Percentiles rank a stretch among this genome's conserved stretches.
Conservation (phyloP, 2,888 invertebrate genomes). For the Caenorhabditis panamensis region DNA sequence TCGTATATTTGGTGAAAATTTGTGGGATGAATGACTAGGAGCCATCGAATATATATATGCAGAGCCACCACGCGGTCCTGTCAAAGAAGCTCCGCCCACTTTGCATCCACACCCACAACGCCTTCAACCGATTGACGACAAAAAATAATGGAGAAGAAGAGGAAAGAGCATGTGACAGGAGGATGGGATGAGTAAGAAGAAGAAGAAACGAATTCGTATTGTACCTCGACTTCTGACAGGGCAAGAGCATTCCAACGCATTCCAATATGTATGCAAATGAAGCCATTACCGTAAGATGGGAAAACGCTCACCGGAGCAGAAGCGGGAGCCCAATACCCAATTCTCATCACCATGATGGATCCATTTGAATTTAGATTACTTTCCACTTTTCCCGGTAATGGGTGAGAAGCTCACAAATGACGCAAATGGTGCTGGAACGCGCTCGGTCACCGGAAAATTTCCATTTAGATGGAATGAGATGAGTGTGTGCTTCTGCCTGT, state of each 20-base stretch:
- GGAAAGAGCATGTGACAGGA: background rate
- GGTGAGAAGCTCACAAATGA: constrained; percentile 17
- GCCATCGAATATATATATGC: constrained; percentile 35
- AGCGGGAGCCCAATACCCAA: background rate
- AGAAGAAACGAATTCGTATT: constrained; percentile 13
- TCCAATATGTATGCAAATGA: constrained; percentile 54
- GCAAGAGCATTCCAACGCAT: too few species aligned
- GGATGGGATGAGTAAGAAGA: constrained; percentile 3
- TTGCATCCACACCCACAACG: constrained; percentile 42
- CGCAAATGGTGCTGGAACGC: constrained; percentile 24
- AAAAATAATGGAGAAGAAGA: constrained; percentile 14
- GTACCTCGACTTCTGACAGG: background rate
- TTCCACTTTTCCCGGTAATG: constrained; percentile 16
- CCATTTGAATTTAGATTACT: constrained; percentile 53
- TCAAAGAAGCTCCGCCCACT: constrained; percentile 16
- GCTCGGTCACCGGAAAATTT: constrained; percentile 7
- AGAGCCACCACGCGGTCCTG: constrained; percentile 37
- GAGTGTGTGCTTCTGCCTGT: background rate
- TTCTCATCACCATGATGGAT: constrained; percentile 5
- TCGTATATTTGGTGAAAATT: constrained; percentile 4
- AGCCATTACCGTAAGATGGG: constrained; percentile 15
- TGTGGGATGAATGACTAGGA: background rate
- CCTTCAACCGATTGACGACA: constrained; percentile 29
- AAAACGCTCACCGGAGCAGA: background rate
- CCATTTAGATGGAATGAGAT: constrained; percentile 55